Evolutionary conservation across 2,888 invertebrate species (phyloP).

Genomic region (Kryphioiulus occultus): DNA sequence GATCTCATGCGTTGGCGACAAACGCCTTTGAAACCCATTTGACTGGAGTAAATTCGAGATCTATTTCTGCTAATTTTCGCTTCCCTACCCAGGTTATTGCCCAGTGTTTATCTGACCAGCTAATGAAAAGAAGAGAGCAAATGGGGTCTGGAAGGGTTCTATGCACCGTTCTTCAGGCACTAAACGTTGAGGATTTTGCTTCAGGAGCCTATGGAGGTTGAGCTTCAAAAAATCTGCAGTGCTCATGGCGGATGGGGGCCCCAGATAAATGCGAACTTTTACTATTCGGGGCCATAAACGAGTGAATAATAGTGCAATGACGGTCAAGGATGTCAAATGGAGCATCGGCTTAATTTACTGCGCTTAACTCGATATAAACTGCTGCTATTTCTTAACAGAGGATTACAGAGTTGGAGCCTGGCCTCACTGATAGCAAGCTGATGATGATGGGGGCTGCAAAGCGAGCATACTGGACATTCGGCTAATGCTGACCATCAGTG

Average conservation of each 20-base stretch:
- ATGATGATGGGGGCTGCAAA: background rate
- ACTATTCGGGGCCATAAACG: slow-evolving; percentile 2
- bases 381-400: background rate
- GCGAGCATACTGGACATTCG: too few relatives aligned
- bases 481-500: too few relatives aligned
- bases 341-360: slow-evolving; percentile 33
- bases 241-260: background rate
- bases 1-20: background rate
- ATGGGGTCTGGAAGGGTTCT: background rate
- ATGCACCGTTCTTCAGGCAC: background rate
- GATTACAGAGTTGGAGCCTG: background rate
- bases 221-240: background rate
- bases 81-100: background rate
- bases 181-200: background rate
- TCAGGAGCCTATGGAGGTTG: background rate
- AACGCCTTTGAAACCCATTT: background rate
- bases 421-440: background rate
- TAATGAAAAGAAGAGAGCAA: background rate
- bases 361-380: background rate
- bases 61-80: slow-evolving; percentile 7
- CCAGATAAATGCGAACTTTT: background rate
- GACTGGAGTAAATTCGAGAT: background rate
- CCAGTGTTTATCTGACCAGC: background rate
- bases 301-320: slow-evolving; percentile 25
- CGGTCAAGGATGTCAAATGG: slow-evolving; percentile 24